A percentile compares a stretch with the other conserved stretches of the same genome.
phyloP scores from a whole-genome alignment of 1,140 invertebrate species.

The Callitettix versicolor region DNA sequence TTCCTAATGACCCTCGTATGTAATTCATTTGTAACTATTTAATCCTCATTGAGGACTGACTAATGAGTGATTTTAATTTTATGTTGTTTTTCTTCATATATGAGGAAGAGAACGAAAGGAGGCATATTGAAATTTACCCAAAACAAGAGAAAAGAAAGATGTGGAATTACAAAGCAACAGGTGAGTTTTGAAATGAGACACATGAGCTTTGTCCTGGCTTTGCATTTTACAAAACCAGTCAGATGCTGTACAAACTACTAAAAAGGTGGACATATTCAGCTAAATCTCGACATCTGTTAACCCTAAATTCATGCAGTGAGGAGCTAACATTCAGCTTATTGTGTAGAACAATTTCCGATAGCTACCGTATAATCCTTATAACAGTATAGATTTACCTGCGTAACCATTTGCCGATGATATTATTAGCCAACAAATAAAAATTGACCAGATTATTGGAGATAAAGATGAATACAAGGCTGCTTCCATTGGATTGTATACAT shows the following conservation, averaged over 20 bases:
- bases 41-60: too few relatives aligned
- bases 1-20: too few relatives aligned
- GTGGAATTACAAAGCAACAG: too few relatives aligned
- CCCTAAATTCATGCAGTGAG: not conserved
- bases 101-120: too few relatives aligned
- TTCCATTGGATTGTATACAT: conserved; percentile 46
- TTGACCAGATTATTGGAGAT: conserved; percentile 46
- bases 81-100: too few relatives aligned
- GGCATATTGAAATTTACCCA: too few relatives aligned
- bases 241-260: too few relatives aligned
- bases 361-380: not conserved
- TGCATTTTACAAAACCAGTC: too few relatives aligned
- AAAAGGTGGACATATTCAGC: not conserved
- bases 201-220: not conserved
- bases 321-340: not conserved
- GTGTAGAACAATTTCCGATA: not conserved
- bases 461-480: conserved; percentile 52
- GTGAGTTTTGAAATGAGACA: too few relatives aligned
- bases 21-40: too few relatives aligned
- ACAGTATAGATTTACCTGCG: conserved; percentile 35
- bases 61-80: too few relatives aligned
- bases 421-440: conserved; percentile 51
- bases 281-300: not conserved
- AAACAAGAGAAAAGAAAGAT: too few relatives aligned
- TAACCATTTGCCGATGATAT: conserved; percentile 47